These are phyloP conservation scores for Pteropus alecto DNA, from an alignment of 2,113 vertebrate species.

Conservation along the genomic window DNA sequence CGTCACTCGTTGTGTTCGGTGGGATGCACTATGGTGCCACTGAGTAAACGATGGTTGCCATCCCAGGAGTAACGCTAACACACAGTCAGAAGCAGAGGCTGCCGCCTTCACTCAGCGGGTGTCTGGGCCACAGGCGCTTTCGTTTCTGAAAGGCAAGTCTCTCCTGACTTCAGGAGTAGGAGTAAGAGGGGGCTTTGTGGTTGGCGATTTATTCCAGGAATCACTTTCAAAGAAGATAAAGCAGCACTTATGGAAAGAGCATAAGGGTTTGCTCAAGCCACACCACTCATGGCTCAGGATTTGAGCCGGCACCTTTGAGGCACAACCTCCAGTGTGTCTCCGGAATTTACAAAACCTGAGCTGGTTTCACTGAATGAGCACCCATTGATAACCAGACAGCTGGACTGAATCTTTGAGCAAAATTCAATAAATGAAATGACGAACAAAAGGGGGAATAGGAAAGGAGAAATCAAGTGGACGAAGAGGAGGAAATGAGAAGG, in stretches of 20 bases:
- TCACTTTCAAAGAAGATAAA: neutral
- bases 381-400: neutral
- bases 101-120: neutral
- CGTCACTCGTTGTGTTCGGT: too few relatives aligned
- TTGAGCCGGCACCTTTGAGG: neutral
- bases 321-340: neutral
- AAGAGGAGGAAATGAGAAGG: neutral
- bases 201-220: neutral
- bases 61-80: neutral
- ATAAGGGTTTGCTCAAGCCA: neutral
- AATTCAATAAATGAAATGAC: neutral
- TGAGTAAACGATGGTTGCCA: too few relatives aligned
- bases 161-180: neutral
- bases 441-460: neutral
- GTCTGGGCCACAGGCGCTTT: neutral
- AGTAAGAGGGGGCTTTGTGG: neutral
- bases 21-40: neutral
- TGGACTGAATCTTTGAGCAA: neutral
- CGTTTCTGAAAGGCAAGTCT: neutral
- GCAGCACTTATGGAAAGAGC: neutral
- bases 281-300: neutral
- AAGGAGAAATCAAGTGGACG: neutral
- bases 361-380: neutral
- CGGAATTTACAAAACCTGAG: neutral
- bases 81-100: too few relatives aligned